Conservation (phyloP, 2,797 vertebrate genomes). For the Oreochromis grahami region DNA sequence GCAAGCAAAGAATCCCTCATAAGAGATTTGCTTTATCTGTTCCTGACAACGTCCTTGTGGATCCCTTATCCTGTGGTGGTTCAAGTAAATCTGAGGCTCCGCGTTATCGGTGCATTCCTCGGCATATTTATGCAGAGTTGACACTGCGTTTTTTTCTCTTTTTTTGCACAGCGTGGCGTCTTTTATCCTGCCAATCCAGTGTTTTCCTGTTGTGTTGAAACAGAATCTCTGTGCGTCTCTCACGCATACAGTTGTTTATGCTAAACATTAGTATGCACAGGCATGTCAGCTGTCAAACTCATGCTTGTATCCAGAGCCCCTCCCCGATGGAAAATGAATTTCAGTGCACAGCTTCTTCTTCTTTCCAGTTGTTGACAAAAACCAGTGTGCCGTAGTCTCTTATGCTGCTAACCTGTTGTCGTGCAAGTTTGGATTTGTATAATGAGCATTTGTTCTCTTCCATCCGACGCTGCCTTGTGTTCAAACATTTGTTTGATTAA, state of each 20-base stretch:
- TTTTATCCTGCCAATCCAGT: neutral
- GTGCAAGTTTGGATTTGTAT: neutral
- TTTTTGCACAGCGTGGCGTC: neutral
- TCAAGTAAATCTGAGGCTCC: neutral
- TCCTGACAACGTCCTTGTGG: neutral
- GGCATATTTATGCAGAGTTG: neutral
- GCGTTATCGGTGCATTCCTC: neutral
- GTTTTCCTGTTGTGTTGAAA: neutral
- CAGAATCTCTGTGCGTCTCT: neutral
- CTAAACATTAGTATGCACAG: neutral
- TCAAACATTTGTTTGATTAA: neutral
- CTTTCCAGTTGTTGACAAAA: neutral
- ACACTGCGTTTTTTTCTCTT: accelerated
- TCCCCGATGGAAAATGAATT: neutral
- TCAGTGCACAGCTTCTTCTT: neutral
- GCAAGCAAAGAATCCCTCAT: neutral
- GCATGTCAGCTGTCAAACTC: neutral
- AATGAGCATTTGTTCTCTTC: neutral
- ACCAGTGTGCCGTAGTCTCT: neutral
- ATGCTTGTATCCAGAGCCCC: neutral
- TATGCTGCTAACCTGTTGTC: neutral
- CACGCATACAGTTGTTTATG: neutral
- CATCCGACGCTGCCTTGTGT: neutral
- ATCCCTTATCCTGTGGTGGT: neutral
- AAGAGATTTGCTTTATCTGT: neutral